phyloP scores from a whole-genome alignment of 2,113 vertebrate genomes.

The Serinus canaria region DNA sequence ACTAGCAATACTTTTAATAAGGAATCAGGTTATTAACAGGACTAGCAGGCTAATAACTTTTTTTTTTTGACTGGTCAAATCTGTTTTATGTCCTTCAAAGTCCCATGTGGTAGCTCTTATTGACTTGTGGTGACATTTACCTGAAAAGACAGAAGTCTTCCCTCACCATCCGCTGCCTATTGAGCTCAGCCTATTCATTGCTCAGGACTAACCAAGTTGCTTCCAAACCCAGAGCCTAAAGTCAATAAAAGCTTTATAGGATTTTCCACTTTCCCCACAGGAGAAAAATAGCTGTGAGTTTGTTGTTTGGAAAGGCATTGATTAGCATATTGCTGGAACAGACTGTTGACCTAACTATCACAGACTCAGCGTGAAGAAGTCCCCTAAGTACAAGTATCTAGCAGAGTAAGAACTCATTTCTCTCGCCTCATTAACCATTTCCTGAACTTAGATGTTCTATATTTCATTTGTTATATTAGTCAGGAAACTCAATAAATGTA shows the following conservation, averaged over 20 bases:
- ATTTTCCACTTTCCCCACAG: not conserved
- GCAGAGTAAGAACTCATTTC: not conserved
- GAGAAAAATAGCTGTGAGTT: conserved; percentile 2
- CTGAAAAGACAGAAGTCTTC: not conserved
- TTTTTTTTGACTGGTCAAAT: not conserved
- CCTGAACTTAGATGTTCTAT: not conserved
- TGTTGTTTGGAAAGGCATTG: conserved; percentile 13
- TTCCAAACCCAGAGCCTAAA: not conserved
- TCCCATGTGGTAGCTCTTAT: not conserved
- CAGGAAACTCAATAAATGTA: not conserved
- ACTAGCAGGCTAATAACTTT: not conserved
- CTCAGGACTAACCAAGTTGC: not conserved
- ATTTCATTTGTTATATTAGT: not conserved
- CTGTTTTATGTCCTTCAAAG: not conserved
- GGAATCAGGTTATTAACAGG: not conserved
- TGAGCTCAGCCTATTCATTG: not conserved
- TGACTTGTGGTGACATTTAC: not conserved
- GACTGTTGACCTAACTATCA: conserved; percentile 13
- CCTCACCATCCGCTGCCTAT: not conserved
- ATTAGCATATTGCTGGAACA: conserved; percentile 47
- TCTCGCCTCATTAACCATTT: not conserved
- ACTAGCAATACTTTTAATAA: not conserved
- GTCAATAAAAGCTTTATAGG: conserved; percentile 17
- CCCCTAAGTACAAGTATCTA: not conserved
- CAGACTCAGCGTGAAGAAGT: not conserved